Base-by-base conservation (phyloP, 30 jellyfish, hydroid and myxozoan species). In the Haliclystus octoradiatus region DNA sequence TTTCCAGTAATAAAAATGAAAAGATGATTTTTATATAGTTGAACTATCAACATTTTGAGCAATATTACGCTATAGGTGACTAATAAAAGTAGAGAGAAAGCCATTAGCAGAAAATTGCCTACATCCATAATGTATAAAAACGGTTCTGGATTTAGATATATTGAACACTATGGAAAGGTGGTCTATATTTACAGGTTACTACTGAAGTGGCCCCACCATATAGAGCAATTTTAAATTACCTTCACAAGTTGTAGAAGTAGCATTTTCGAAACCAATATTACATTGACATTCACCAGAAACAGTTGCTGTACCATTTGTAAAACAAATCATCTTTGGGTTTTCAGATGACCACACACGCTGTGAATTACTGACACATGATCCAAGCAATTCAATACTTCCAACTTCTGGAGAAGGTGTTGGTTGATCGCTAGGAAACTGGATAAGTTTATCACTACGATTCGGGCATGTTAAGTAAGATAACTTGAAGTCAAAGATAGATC, bases 201-300 rank as follows among this genome's bases (percentile, higher is more conserved):
- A 28, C 29, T 2, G 80, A 50, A n/a, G n/a, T 1, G 46, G 31
- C 26, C 0, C 28, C 26, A 35, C 50, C 33, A 23, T n/a, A 62
- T 62, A 23, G 31, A 23, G 3, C 27, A 26, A 62, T 26, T 3
- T 26, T 1, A 29, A 32, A 25, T 26, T 52, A 79, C 93, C 93
- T 60, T 33, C 14, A 49, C 93, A 79, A 24, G 32, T 34, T 1
- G 30, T 23, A 0, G 69, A 1, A 3, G 27, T 33, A n/a, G n/a
- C n/a, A 7, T 32, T 63, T 60, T 49, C 86, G 71, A 26, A 76
- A 0, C 95, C 95, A 46, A 53, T 25, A 53, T 63, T 34, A 67
- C 95, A 84, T 13, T 61, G 40, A 65, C 95, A 84, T 25, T 75
- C 83, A 7, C 95, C 95, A 63, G 23, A 69, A 0, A 71, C 57